Evolutionary conservation across 2,888 invertebrate species (phyloP).

Genomic region (Chrysolina oricalcia): DNA sequence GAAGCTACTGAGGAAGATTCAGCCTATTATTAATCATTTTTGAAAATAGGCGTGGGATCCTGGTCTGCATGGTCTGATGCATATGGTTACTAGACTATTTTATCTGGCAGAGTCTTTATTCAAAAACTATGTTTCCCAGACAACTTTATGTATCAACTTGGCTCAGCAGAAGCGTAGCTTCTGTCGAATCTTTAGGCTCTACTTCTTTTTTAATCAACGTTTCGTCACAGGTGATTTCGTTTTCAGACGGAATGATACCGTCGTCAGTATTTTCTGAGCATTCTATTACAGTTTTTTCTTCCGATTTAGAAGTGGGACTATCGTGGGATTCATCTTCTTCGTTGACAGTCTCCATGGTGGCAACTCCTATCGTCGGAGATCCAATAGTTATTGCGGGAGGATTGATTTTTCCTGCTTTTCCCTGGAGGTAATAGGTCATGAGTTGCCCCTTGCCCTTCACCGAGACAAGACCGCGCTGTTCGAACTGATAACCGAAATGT

Average conservation of each 20-base stretch:
- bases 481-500: slow-evolving; percentile 92
- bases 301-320: slow-evolving; percentile 68
- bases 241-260: slow-evolving; percentile 64
- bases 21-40: too few species aligned
- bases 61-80: too few species aligned
- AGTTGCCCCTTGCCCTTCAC: slow-evolving; percentile 98
- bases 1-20: too few species aligned
- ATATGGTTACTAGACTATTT: not conserved
- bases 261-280: slow-evolving; percentile 64
- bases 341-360: slow-evolving; percentile 69
- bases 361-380: slow-evolving; percentile 63
- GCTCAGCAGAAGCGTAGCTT: slow-evolving; percentile 66
- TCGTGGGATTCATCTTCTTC: slow-evolving; percentile 71
- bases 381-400: slow-evolving; percentile 67
- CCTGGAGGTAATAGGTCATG: slow-evolving; percentile 93
- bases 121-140: not conserved
- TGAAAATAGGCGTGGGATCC: too few species aligned
- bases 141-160: slow-evolving; percentile 47
- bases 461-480: slow-evolving; percentile 93
- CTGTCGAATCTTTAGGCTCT: slow-evolving; percentile 65
- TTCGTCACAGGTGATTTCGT: slow-evolving; percentile 61
- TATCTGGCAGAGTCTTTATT: too few species aligned
- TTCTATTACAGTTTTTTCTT: slow-evolving; percentile 69
- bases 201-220: slow-evolving; percentile 63
- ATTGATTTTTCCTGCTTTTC: slow-evolving; percentile 72